Conservation (phyloP, 2,797 vertebrate genomes). For the Danio aesculapii region DNA sequence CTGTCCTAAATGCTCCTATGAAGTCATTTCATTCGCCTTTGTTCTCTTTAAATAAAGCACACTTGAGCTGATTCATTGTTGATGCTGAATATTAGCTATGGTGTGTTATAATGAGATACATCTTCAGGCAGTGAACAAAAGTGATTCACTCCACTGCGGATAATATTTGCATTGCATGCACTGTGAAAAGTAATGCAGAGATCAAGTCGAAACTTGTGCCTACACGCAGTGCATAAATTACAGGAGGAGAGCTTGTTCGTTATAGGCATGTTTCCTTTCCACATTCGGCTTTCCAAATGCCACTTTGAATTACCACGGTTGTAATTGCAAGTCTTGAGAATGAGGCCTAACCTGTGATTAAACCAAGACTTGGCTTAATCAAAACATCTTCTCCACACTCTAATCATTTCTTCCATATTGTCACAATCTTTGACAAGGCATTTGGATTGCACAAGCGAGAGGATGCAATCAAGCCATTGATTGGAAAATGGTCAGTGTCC, state of each 20-base stretch:
- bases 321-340: constrained; percentile 50
- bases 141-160: constrained; percentile 51
- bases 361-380: constrained; percentile 53
- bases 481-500: constrained; percentile 37
- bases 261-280: constrained; percentile 21
- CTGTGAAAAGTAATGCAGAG: constrained; percentile 28
- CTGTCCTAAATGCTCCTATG: neutral
- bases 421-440: constrained; percentile 4
- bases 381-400: constrained; percentile 40
- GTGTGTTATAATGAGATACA: constrained; percentile 46
- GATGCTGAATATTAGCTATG: constrained; percentile 26
- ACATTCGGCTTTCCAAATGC: constrained; percentile 28
- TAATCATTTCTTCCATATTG: constrained; percentile 47
- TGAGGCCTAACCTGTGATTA: constrained; percentile 58
- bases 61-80: constrained; percentile 22
- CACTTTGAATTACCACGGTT: constrained; percentile 32
- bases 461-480: constrained; percentile 51
- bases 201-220: constrained; percentile 48
- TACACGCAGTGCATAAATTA: constrained; percentile 46
- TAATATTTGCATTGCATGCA: constrained; percentile 44
- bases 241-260: constrained; percentile 28
- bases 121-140: constrained; percentile 43
- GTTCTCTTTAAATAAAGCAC: constrained; percentile 34
- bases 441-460: neutral
- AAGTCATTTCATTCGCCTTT: neutral